Evolutionary conservation across 1,140 invertebrate species (phyloP).

Genomic region (Holotrichia oblita): DNA sequence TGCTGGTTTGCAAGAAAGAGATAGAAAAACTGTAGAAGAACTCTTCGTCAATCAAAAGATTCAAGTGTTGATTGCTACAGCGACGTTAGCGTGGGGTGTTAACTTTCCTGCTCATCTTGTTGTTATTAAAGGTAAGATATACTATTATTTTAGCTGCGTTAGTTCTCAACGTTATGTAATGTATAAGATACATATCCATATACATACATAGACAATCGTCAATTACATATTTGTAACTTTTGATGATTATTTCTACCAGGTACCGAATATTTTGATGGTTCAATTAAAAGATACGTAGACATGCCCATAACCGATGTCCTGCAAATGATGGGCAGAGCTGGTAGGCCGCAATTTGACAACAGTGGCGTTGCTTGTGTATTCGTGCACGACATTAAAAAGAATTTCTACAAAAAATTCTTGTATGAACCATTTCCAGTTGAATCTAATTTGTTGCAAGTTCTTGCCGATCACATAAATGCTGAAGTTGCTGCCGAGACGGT

Average conservation of each 20-base stretch:
- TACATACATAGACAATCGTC: neutral
- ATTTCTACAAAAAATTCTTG: conserved; percentile 99
- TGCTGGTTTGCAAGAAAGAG: conserved; percentile 91
- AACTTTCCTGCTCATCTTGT: conserved; percentile 97
- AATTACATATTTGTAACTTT: neutral
- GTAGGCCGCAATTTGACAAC: conserved; percentile 93
- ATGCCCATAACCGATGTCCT: conserved; percentile 99
- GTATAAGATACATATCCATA: too few species aligned
- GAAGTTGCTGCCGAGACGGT: conserved; percentile 97
- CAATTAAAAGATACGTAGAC: conserved; percentile 95
- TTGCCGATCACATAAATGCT: conserved; percentile 98
- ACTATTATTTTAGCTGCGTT: conserved; percentile 6
- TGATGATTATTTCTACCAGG: conserved; percentile 63
- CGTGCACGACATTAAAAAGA: conserved; percentile 98
- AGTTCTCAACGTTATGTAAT: too few species aligned
- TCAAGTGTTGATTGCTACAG: conserved; percentile 97
- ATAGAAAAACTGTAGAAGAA: conserved; percentile 92
- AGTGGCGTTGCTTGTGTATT: conserved; percentile 96
- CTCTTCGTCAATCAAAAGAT: conserved; percentile 98
- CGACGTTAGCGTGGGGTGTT: conserved; percentile 98
- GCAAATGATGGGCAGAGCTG: conserved; percentile 99
- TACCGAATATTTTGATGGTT: conserved; percentile 99
- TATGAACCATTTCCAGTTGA: conserved; percentile 99
- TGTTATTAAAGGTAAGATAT: conserved; percentile 66
- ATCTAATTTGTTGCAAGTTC: conserved; percentile 88